A percentile compares a stretch with the other conserved stretches of the same genome.
Conservation (phyloP, 92 coral and sea anemone species). For the Chrysogorgia sp. region DNA sequence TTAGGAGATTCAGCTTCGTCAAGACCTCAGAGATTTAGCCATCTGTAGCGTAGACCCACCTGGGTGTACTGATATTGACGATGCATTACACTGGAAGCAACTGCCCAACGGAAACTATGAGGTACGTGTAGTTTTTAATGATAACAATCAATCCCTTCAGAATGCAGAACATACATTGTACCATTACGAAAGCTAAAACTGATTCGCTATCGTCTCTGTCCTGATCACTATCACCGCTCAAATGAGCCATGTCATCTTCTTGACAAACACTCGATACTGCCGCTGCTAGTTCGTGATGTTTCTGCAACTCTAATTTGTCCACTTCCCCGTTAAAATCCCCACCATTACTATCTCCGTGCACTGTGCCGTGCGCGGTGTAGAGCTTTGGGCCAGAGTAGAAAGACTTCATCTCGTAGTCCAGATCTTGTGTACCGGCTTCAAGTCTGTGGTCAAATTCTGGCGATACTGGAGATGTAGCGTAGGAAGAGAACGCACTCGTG, state of each 20-base stretch:
- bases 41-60: constrained; percentile 98
- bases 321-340: background rate
- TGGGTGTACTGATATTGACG: constrained; percentile 99
- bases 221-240: constrained; percentile 67
- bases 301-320: background rate
- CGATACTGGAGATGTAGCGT: background rate
- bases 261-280: background rate
- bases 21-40: constrained; percentile 80
- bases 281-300: background rate
- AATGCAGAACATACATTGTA: too few species aligned
- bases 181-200: too few species aligned
- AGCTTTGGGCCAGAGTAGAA: constrained; percentile 14
- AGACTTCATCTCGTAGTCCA: constrained; percentile 30
- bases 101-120: constrained; percentile 81
- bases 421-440: constrained; percentile 9
- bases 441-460: constrained; percentile 29
- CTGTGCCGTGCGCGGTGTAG: constrained; percentile 8
- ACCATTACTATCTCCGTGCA: background rate
- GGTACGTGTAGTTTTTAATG: too few species aligned
- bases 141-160: too few species aligned
- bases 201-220: constrained; percentile 89
- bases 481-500: background rate
- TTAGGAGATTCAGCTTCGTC: constrained; percentile 84
- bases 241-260: background rate
- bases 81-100: constrained; percentile 91